Evolutionary conservation across 2,113 vertebrate genomes (phyloP).

Genomic region (Callithrix jacchus): DNA sequence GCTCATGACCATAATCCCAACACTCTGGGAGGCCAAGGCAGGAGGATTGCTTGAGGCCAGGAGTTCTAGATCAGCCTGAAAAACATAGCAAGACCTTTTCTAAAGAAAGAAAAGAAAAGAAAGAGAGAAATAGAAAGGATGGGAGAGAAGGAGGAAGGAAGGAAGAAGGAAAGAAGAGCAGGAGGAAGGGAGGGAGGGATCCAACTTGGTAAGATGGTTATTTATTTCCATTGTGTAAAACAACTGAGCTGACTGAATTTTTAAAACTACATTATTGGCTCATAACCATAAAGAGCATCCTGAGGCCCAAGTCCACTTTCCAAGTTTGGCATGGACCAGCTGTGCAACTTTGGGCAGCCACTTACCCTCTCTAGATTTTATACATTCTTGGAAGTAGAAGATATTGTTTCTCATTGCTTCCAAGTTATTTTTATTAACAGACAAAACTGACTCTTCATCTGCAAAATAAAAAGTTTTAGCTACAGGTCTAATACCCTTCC

Average conservation of each 20-base stretch:
- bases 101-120: background rate
- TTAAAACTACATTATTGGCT: constrained; percentile 15
- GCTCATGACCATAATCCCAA: too few relatives aligned
- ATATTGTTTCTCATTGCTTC: background rate
- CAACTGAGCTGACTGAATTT: background rate
- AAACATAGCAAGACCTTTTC: too few relatives aligned
- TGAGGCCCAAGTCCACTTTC: background rate
- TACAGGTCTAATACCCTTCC: background rate
- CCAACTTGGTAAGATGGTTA: background rate
- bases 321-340: background rate
- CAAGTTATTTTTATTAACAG: background rate
- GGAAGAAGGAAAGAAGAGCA: too few relatives aligned
- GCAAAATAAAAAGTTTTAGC: constrained; percentile 23
- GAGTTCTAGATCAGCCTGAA: too few relatives aligned
- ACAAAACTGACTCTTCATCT: constrained; percentile 38
- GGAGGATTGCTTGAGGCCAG: too few relatives aligned
- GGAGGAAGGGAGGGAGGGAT: background rate
- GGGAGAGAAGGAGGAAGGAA: too few relatives aligned
- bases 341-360: background rate
- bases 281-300: background rate
- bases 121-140: too few relatives aligned
- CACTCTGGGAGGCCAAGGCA: too few relatives aligned
- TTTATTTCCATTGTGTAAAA: background rate
- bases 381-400: background rate
- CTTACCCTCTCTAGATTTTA: background rate